Base-by-base conservation (phyloP, 2,797 vertebrate species). In the Crypturellus tataupa region DNA sequence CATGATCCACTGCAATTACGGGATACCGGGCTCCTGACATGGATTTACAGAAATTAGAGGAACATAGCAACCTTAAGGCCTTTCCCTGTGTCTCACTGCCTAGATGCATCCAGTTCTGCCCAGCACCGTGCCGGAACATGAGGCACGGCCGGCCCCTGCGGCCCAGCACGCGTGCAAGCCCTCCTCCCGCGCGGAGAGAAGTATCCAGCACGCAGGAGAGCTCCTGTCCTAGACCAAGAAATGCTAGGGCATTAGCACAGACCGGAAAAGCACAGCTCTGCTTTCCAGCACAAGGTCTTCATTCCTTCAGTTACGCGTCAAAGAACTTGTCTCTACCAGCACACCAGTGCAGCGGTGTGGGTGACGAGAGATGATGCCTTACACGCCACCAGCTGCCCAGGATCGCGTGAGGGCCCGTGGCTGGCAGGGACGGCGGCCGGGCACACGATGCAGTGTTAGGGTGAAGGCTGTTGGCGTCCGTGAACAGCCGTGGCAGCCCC, bases 1-100 rank as follows among this genome's bases (percentile, higher is more conserved):
- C 40, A 53, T 40, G 70, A 88, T 84, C 93, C 91, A 62, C 68
- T 51, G 86, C 90, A 92, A 93, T 90, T 94, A 93, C 1, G 0
- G 46, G 64, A 35, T 94, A 96, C 94, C 84, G 79, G 80, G 92
- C 93, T 56, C 91, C 93, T 95, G 96, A 89, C 86, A 49, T 4
- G 40, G 88, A 95, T 87, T 90, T 92, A 88, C 17, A 85, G 64
- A 90, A 93, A 82, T 93, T 55, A 94, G 78, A 91, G 85, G 42
- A 90, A 87, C 1, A 1, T 16, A 85, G 75, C 60, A 82, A 89
- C 73, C 65, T 75, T 46, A 77, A 64, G 63, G 80, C 29, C 37
- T 51, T 86, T 88, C 71, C 77, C 75, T 62, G 51, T 49, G 64
- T 53, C 81, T 44, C 49, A 78, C 59, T 68, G 60, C 71, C 67